Conservation (phyloP, 1,140 invertebrate genomes). For the Rhyacophila brunnea region DNA sequence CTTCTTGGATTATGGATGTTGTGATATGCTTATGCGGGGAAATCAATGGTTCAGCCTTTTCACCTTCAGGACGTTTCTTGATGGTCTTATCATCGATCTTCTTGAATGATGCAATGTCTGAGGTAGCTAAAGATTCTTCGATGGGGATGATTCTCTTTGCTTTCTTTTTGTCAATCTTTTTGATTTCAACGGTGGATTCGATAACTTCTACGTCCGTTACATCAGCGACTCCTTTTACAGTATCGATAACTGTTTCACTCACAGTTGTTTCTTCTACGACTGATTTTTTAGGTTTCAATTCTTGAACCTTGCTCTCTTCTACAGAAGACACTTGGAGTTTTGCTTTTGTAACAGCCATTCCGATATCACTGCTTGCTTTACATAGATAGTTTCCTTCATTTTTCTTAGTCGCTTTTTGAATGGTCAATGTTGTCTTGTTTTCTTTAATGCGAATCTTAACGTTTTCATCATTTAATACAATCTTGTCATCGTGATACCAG, state of each 20-base stretch:
- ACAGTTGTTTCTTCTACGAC: slow-evolving; percentile 35
- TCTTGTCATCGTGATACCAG: slow-evolving; percentile 87
- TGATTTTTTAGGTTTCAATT: slow-evolving; percentile 43
- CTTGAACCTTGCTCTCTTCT: slow-evolving; percentile 23
- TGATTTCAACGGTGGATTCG: slow-evolving; percentile 38
- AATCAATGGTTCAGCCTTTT: slow-evolving; percentile 54
- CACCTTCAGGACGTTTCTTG: slow-evolving; percentile 42
- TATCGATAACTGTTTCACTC: slow-evolving; percentile 35
- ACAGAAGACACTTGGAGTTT: slow-evolving; percentile 64
- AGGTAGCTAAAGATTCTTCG: slow-evolving; percentile 60
- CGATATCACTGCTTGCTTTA: slow-evolving; percentile 79
- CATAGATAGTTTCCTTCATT: slow-evolving; percentile 85
- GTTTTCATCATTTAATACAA: slow-evolving; percentile 71
- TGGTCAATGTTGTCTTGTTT: slow-evolving; percentile 69
- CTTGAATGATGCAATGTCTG: slow-evolving; percentile 61
- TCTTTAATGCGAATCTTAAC: slow-evolving; percentile 71
- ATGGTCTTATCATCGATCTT: slow-evolving; percentile 58
- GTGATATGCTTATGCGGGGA: slow-evolving; percentile 58
- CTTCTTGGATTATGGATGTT: slow-evolving; percentile 57
- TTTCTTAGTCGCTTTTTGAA: slow-evolving; percentile 65
- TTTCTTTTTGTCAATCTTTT: slow-evolving; percentile 43
- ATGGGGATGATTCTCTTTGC: slow-evolving; percentile 56
- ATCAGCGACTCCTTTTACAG: slow-evolving; percentile 28
- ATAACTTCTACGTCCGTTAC: slow-evolving; percentile 36
- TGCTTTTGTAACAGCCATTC: slow-evolving; percentile 76